These are phyloP conservation scores for Nephrotoma flavescens DNA, from an alignment of 2,888 invertebrate genomes.

Conservation along the genomic window DNA sequence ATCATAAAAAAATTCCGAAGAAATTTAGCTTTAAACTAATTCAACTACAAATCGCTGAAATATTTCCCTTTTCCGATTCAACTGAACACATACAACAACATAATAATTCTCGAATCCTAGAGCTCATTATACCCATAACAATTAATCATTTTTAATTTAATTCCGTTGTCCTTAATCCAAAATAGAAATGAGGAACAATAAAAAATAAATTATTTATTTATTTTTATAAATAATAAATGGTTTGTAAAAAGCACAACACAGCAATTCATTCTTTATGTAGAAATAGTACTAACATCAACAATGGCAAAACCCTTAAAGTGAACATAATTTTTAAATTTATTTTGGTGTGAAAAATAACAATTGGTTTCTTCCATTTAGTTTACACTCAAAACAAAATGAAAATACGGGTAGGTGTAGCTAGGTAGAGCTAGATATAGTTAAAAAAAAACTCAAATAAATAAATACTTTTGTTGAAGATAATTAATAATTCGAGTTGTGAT, in stretches of 20 bases:
- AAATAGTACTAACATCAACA: not conserved
- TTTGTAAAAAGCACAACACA: not conserved
- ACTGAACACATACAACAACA: not conserved
- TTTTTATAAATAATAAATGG: not conserved
- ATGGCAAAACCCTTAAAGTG: not conserved
- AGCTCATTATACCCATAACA: not conserved
- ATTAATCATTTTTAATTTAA: not conserved
- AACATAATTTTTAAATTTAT: not conserved
- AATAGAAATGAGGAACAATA: not conserved
- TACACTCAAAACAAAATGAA: not conserved
- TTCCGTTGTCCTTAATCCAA: not conserved
- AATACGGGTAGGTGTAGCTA: not conserved
- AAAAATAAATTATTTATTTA: not conserved
- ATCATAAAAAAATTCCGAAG: too few relatives aligned
- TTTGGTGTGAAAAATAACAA: not conserved
- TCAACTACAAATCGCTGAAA: too few relatives aligned
- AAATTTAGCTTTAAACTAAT: too few relatives aligned
- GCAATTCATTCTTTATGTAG: not conserved
- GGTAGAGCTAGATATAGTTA: not conserved
- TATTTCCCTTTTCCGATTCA: not conserved
- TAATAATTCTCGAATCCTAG: not conserved
- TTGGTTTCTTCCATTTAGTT: not conserved
- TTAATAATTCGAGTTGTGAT: not conserved
- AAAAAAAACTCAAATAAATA: not conserved
- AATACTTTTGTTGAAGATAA: not conserved